Conservation (phyloP, 37 sponge, comb jelly and placozoan genomes). For the Aphrocallistes beatrix region DNA sequence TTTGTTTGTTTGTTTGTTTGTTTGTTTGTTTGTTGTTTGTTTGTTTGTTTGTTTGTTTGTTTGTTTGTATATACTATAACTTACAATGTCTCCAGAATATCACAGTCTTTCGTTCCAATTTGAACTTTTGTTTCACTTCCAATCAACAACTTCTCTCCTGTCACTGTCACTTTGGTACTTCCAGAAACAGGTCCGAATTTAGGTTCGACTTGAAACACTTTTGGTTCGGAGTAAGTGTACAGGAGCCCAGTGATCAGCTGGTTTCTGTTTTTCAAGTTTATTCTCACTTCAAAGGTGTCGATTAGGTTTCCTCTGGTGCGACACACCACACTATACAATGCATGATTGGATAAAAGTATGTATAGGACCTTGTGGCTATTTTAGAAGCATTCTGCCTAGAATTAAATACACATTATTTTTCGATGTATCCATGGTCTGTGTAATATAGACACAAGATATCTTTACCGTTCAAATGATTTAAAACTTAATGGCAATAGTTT, state of each 20-base stretch:
- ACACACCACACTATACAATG: background rate
- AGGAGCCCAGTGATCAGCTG: background rate
- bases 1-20: background rate
- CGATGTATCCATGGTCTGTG: too few relatives aligned
- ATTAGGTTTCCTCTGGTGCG: background rate
- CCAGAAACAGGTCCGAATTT: background rate
- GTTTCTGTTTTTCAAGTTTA: background rate
- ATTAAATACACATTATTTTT: too few relatives aligned
- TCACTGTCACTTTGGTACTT: background rate
- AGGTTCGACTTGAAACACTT: background rate
- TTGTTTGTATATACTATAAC: background rate
- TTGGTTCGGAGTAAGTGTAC: constrained; percentile 17
- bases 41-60: background rate
- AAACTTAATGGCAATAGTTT: too few relatives aligned
- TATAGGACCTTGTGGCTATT: too few relatives aligned
- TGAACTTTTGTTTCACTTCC: background rate
- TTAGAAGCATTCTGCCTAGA: too few relatives aligned
- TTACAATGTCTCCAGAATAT: background rate
- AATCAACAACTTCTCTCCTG: background rate
- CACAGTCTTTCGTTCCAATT: constrained; percentile 7
- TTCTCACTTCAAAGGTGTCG: background rate
- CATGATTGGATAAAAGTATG: too few relatives aligned
- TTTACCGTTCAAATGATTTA: too few relatives aligned
- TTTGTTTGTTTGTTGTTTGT: background rate
- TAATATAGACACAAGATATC: too few relatives aligned